Evolutionary conservation across 2,113 vertebrate genomes (phyloP), one percentile per base, ranked within the genome.

Genomic region (Cynoglossus semilaevis): DNA sequence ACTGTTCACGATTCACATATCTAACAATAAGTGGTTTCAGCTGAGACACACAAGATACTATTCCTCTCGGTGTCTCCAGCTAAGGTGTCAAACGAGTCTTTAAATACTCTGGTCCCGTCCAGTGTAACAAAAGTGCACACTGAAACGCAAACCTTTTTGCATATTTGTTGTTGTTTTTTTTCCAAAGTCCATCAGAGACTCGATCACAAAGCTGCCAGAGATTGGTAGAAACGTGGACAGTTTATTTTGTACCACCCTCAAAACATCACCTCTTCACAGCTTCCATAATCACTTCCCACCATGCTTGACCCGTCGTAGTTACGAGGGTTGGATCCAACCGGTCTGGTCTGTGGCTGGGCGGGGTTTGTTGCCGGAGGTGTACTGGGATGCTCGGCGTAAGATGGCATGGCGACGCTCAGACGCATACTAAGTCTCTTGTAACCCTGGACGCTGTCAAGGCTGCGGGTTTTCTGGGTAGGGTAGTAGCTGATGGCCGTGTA

Each of bases 211-310:
- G 76, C 70, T 66, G 70, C 73, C 66, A 15, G 1, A 49, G 19
- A 15, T 7, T 22, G 22, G 22, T 1, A 29, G 14, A n/a, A 10
- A 8, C 2, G 9, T 1, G 15, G 15, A 50, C 10, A 13, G 5
- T 6, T 8, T 4, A 13, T 29, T 7, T 41, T 5, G 10, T 41
- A 5, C 22, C 22, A 29, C 7, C 1, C 69, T 34, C 91, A 99
- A 82, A 99, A 98, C 96, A 99, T 96, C 72, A 97, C 96, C 88
- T 99, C 97, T 77, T 99, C 97, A 0, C 94, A 97, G 90, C 97
- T 99, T 35, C 97, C 97, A 0, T 97, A 99, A 76, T 99, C 97
- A 0, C 96, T 99, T 86, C 93, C 96, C 80, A 94, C 92, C 91
- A 92, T 91, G 76, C 97, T 95, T 0, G 91, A 93, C 34, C 92